phyloP scores from a whole-genome alignment of 2,888 invertebrate species.

The Oscheius sp. region DNA sequence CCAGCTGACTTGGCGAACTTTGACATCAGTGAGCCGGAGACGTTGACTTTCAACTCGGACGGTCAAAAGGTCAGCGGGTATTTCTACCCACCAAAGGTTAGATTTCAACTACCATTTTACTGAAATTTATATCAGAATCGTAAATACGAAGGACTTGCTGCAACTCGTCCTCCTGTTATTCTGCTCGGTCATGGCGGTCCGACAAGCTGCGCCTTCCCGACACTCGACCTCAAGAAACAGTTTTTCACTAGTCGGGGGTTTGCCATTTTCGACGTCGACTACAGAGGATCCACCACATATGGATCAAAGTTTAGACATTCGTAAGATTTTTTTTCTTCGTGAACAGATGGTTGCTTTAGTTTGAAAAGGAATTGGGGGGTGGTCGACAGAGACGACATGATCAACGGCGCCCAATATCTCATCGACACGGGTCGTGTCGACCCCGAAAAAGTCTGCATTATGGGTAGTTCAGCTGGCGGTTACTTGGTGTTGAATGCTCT shows the following conservation, averaged over 20 bases:
- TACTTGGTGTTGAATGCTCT: conserved; percentile 60
- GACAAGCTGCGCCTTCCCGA: conserved; percentile 69
- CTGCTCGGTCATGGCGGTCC: conserved; percentile 76
- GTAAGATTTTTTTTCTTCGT: conserved; percentile 48
- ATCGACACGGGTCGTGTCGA: conserved; percentile 71
- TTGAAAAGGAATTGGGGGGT: conserved; percentile 73
- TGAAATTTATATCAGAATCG: conserved; percentile 65
- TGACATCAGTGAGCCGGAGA: conserved; percentile 73
- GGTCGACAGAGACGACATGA: conserved; percentile 74
- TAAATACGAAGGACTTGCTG: conserved; percentile 67
- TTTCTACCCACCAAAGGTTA: conserved; percentile 72
- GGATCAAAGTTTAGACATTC: conserved; percentile 74
- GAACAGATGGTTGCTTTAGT: conserved; percentile 48
- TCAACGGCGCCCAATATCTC: conserved; percentile 73
- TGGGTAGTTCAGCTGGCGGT: conserved; percentile 74
- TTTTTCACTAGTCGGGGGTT: conserved; percentile 72
- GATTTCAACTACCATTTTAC: neutral
- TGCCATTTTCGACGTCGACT: conserved; percentile 74
- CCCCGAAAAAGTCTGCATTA: conserved; percentile 73
- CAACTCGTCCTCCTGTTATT: conserved; percentile 74
- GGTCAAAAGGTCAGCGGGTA: conserved; percentile 53
- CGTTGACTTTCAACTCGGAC: conserved; percentile 69
- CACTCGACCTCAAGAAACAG: conserved; percentile 73
- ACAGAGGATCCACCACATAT: conserved; percentile 75
- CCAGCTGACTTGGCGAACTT: conserved; percentile 49